Percentiles rank a stretch among this genome's conserved stretches.
Conservation (phyloP, 2,797 vertebrate species). For the Hippocampus kuda region DNA sequence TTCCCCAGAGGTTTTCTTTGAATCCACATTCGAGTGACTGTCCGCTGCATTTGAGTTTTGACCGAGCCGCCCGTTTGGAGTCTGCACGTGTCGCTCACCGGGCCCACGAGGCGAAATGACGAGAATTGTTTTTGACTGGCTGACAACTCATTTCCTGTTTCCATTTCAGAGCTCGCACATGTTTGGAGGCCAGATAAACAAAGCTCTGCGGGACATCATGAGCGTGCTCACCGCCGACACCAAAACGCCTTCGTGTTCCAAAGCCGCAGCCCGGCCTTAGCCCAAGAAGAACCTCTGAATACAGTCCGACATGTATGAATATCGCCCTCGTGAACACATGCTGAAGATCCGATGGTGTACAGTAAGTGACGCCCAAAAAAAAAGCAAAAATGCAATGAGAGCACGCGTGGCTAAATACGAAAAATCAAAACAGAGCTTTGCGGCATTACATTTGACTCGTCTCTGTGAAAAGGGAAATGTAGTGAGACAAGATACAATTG, state of each 20-base stretch:
- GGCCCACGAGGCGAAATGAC: background rate
- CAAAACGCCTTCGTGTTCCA: constrained; percentile 23
- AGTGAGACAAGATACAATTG: background rate
- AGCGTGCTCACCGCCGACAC: constrained; percentile 56
- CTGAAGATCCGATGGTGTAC: background rate
- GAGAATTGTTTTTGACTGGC: background rate
- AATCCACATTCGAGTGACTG: too few species aligned
- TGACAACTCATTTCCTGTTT: background rate
- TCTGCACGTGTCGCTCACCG: background rate
- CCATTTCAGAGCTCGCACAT: constrained; percentile 61
- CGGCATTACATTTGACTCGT: background rate
- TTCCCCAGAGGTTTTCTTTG: too few species aligned
- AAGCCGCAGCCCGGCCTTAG: constrained; percentile 11
- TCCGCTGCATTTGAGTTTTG: too few species aligned
- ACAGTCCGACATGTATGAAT: background rate
- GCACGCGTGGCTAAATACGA: background rate
- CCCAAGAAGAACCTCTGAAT: constrained; percentile 36
- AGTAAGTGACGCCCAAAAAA: background rate
- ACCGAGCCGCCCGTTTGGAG: background rate
- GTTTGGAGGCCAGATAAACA: constrained; percentile 72
- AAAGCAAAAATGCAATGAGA: background rate
- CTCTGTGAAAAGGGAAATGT: background rate
- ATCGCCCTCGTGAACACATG: background rate
- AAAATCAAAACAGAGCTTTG: background rate
- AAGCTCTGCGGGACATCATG: constrained; percentile 70